Conservation (phyloP, 2,888 invertebrate species). For the Agrilus cyanescens region DNA sequence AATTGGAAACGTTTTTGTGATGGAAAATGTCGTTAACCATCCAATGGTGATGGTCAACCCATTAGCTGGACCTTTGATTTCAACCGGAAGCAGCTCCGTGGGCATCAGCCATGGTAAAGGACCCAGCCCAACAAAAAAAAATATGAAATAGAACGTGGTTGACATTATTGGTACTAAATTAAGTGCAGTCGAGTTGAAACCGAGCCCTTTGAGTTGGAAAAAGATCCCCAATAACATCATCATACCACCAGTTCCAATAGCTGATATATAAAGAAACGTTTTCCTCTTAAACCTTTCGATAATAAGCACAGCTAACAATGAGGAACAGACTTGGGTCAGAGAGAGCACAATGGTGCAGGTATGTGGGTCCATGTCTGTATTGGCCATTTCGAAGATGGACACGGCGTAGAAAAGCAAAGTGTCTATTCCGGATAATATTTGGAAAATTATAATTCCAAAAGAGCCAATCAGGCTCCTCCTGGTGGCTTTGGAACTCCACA, state of each 20-base stretch:
- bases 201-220: too few relatives aligned
- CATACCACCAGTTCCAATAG: conserved; percentile 5
- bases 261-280: conserved; percentile 26
- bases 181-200: background rate
- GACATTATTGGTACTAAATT: conserved; percentile 9
- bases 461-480: conserved; percentile 58
- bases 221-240: background rate
- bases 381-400: conserved; percentile 57
- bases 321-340: conserved; percentile 60
- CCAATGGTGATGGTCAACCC: conserved; percentile 12
- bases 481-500: conserved; percentile 48
- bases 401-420: conserved; percentile 68
- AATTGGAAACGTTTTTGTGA: conserved; percentile 12
- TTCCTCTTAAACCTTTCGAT: conserved; percentile 68
- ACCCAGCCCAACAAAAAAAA: conserved; percentile 13
- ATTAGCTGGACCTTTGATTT: conserved; percentile 14
- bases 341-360: conserved; percentile 64
- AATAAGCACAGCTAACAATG: conserved; percentile 51
- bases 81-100: conserved; percentile 13
- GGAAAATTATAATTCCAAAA: conserved; percentile 67
- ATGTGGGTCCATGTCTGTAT: conserved; percentile 48
- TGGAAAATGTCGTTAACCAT: conserved; percentile 11
- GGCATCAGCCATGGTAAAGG: conserved; percentile 15
- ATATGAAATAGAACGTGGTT: conserved; percentile 9
- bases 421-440: conserved; percentile 67